Evolutionary conservation across 2,797 vertebrate species (phyloP).

Genomic region (Lagorchestes hirsutus): DNA sequence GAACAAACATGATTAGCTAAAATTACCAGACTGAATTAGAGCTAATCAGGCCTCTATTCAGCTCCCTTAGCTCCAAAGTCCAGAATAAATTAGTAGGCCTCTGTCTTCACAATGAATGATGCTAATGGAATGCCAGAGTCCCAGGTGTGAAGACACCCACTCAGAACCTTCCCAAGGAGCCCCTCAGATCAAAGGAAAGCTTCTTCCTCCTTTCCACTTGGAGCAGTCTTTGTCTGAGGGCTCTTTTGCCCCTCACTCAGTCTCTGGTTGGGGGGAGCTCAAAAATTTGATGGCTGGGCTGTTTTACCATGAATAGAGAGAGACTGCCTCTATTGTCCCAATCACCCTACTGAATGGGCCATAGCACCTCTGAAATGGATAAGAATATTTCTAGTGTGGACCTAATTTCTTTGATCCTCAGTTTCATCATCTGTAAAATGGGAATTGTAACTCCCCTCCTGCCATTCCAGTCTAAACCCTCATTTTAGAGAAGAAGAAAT

Average conservation of each 20-base stretch:
- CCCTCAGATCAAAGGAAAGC: constrained; percentile 11
- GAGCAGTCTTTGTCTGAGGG: constrained; percentile 1
- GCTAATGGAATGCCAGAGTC: constrained; percentile 33
- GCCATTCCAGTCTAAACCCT: background rate
- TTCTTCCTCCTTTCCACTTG: background rate
- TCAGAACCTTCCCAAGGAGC: background rate
- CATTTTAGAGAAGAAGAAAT: background rate
- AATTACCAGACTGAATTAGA: constrained; percentile 77
- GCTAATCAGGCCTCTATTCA: constrained; percentile 76
- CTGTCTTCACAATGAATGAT: constrained; percentile 63
- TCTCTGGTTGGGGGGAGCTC: background rate
- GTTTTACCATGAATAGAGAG: constrained; percentile 11
- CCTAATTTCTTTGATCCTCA: background rate
- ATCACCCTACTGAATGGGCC: background rate
- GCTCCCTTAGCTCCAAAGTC: constrained; percentile 78
- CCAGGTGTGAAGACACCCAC: constrained; percentile 49
- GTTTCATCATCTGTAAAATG: background rate
- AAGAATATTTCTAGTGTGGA: background rate
- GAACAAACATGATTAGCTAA: constrained; percentile 78
- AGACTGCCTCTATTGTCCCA: background rate
- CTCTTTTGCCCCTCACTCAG: background rate
- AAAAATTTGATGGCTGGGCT: background rate
- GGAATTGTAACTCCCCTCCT: background rate
- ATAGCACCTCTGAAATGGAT: background rate
- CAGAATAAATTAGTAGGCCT: constrained; percentile 74